Evolutionary conservation across 2,888 invertebrate species (phyloP), one percentile per base, ranked within the genome.

Genomic region (Liodrosophila aerea): DNA sequence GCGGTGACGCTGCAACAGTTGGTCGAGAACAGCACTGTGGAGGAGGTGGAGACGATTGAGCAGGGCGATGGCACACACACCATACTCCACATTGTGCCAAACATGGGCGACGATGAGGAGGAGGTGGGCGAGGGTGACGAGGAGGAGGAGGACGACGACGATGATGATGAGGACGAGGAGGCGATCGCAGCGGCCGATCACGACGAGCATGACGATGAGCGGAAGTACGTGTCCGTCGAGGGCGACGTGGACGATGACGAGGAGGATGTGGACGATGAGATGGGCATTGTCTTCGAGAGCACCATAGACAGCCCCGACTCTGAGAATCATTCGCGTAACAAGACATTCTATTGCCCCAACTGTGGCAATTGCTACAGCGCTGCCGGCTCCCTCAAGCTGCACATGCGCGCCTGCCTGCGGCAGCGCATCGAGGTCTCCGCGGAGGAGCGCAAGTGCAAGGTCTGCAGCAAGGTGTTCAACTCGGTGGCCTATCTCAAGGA

Each of bases 291-390:
- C 0, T 85, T 64, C 4, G 83, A 76, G 22, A 75, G 85, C 16
- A 74, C 80, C 31, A 73, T 74, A 8, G 75, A 76, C 22, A 72
- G 73, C 58, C 47, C 72, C 60, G 70, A 81, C 1, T 72, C 64
- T 1, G 78, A 78, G 37, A 49, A 70, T 22, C 69, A 65, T 7
- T 53, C 44, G 9, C 76, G 66, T 33, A 76, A 71, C 37, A 89
- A 89, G 59, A 86, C 89, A 4, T 90, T 88, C 69, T 89, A 90
- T 27, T 90, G 89, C 27, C 88, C 89, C 3, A 90, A 90, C 40
- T 90, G 89, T 39, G 89, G 89, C 18, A 90, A 90, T 49, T 90
- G 90, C 41, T 90, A 90, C 27, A 88, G 89, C 50, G 89, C 89
- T 9, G 90, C 89, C 7, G 89, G 89, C 0, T 90, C 90, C 0